Percentiles rank a stretch among this genome's conserved stretches.
Evolutionary conservation across 1,140 invertebrate genomes (phyloP).

Genomic region (Zaprionus tsacasi): DNA sequence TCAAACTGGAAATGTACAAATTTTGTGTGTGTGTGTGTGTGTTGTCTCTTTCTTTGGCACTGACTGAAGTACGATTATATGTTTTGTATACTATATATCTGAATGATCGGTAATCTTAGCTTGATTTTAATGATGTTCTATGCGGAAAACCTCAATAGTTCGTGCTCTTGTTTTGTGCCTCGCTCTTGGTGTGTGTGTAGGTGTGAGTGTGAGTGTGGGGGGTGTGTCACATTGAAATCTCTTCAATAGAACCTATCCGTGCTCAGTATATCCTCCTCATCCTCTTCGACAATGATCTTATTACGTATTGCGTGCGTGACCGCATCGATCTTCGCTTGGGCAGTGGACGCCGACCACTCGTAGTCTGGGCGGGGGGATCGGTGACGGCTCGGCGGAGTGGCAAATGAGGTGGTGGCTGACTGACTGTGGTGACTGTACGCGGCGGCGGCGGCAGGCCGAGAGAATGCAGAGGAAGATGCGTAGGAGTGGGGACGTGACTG

Average conservation of each 20-base stretch:
- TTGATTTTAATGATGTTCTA: conserved; percentile 27
- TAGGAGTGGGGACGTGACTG: conserved; percentile 44
- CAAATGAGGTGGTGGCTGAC: conserved; percentile 54
- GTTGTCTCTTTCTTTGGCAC: conserved; percentile 60
- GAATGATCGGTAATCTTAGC: conserved; percentile 29
- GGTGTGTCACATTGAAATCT: conserved; percentile 67
- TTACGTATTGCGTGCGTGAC: conserved; percentile 78
- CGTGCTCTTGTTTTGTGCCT: conserved; percentile 20
- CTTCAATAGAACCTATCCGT: conserved; percentile 82
- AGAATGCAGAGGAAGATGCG: neutral
- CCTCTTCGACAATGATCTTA: conserved; percentile 80
- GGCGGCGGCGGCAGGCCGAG: conserved; percentile 12
- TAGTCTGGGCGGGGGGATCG: conserved; percentile 18
- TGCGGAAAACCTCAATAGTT: conserved; percentile 14
- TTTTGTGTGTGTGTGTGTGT: conserved; percentile 34
- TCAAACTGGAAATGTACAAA: conserved; percentile 69
- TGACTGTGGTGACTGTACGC: conserved; percentile 14
- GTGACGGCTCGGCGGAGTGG: conserved; percentile 34
- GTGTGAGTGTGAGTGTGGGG: neutral
- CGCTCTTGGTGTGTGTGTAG: conserved; percentile 16
- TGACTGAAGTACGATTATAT: conserved; percentile 45
- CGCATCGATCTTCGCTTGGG: conserved; percentile 69
- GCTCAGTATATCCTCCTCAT: conserved; percentile 78
- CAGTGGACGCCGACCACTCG: conserved; percentile 57
- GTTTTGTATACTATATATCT: conserved; percentile 21